These are phyloP conservation scores for Galeruca laticollis DNA, from an alignment of 2,888 invertebrate species.

Conservation along the genomic window DNA sequence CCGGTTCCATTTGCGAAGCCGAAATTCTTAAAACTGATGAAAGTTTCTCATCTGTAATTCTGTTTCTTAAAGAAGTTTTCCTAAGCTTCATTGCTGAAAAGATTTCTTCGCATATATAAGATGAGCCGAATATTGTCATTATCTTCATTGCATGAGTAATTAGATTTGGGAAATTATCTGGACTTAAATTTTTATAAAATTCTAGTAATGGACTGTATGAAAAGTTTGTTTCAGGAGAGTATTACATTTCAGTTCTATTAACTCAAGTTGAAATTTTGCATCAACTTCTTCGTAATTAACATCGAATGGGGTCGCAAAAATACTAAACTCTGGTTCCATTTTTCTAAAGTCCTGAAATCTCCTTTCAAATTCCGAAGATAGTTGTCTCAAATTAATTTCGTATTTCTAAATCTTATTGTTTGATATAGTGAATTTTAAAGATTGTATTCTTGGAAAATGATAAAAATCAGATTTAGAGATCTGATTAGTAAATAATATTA, in stretches of 20 bases:
- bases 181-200: too few species aligned
- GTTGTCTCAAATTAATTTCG: slow-evolving; percentile 11
- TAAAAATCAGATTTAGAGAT: slow-evolving; percentile 8
- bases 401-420: slow-evolving; percentile 11
- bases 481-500: slow-evolving; percentile 3
- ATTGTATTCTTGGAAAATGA: slow-evolving; percentile 11
- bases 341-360: slow-evolving; percentile 8
- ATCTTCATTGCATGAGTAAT: too few species aligned
- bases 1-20: too few species aligned
- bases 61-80: too few species aligned
- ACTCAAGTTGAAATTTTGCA: slow-evolving; percentile 29
- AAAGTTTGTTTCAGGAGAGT: slow-evolving; percentile 10
- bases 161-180: too few species aligned
- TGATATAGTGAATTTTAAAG: slow-evolving; percentile 11
- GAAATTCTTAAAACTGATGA: too few species aligned
- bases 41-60: too few species aligned
- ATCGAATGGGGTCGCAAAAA: too few species aligned
- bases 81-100: too few species aligned
- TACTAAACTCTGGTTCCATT: slow-evolving; percentile 12
- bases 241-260: slow-evolving; percentile 3
- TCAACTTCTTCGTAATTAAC: slow-evolving; percentile 20
- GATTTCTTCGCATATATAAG: too few species aligned
- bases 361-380: slow-evolving; percentile 7
- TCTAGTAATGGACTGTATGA: not conserved
- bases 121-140: too few species aligned